A percentile compares a stretch with the other conserved stretches of the same genome.
Evolutionary conservation across 1,140 invertebrate species (phyloP).

Genomic region (Dryas iulia): DNA sequence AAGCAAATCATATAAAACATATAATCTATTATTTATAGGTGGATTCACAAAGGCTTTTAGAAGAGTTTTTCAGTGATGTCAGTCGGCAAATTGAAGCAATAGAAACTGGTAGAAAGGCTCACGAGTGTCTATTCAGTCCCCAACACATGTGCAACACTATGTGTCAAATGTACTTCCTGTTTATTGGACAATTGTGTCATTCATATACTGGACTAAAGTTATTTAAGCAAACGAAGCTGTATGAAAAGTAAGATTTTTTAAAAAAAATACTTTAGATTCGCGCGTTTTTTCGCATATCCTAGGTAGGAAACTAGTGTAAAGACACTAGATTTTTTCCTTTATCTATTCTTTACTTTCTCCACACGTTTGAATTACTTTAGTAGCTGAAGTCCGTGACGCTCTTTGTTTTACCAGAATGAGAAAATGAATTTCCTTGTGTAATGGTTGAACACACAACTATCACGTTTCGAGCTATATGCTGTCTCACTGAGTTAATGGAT

Average conservation of each 20-base stretch:
- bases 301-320: no score
- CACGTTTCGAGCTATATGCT: no score
- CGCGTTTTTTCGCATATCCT: neutral
- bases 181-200: conserved; percentile 92
- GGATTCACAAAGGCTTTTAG: conserved; percentile 83
- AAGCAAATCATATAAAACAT: neutral
- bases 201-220: conserved; percentile 86
- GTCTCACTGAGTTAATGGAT: no score
- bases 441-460: no score
- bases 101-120: conserved; percentile 86
- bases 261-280: neutral
- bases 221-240: conserved; percentile 89
- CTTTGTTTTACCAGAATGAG: no score
- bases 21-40: conserved; percentile 50
- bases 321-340: no score
- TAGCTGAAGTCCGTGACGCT: no score
- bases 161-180: conserved; percentile 96
- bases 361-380: no score
- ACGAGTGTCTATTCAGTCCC: conserved; percentile 94
- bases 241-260: conserved; percentile 73
- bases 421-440: no score
- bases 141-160: conserved; percentile 92
- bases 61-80: conserved; percentile 91
- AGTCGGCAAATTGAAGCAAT: conserved; percentile 88
- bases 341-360: no score